Evolutionary conservation across 2,888 invertebrate species (phyloP).

Genomic region (Lasius platythorax): DNA sequence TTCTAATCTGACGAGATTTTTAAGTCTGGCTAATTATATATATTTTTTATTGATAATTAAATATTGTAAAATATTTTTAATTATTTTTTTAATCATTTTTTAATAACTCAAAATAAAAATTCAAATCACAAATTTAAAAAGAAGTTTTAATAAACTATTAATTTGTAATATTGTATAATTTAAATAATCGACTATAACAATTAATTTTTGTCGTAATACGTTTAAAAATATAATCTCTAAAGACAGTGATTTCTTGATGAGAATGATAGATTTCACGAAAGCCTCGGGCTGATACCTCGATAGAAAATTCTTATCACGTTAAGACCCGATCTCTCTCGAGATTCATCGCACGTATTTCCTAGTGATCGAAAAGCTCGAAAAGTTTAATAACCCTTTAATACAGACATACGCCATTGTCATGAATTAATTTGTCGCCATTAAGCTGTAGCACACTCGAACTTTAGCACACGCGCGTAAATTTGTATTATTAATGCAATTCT

Average conservation of each 20-base stretch:
- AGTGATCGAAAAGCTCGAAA: constrained; percentile 23
- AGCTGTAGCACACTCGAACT: neutral
- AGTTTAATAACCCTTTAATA: constrained; percentile 38
- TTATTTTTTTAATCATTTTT: neutral
- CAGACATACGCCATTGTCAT: neutral
- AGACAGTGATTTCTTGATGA: neutral
- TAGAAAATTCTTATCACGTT: constrained; percentile 46
- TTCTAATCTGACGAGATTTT: neutral
- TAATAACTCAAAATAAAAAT: neutral
- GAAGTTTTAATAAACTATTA: neutral
- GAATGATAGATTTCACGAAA: neutral
- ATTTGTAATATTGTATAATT: neutral
- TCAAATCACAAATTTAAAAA: neutral
- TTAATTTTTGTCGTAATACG: neutral
- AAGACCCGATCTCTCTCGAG: constrained; percentile 13
- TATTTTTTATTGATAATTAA: neutral
- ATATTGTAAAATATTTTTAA: neutral
- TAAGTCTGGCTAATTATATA: too few species aligned
- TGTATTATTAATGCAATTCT: constrained; percentile 42
- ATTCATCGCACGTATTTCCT: constrained; percentile 44
- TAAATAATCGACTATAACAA: neutral
- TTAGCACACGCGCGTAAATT: constrained; percentile 8
- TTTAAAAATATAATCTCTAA: neutral
- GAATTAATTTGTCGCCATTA: constrained; percentile 45
- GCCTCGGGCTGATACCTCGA: neutral